Base-by-base conservation (phyloP, 2,113 vertebrate species). In the Lichenostomus cassidix region DNA sequence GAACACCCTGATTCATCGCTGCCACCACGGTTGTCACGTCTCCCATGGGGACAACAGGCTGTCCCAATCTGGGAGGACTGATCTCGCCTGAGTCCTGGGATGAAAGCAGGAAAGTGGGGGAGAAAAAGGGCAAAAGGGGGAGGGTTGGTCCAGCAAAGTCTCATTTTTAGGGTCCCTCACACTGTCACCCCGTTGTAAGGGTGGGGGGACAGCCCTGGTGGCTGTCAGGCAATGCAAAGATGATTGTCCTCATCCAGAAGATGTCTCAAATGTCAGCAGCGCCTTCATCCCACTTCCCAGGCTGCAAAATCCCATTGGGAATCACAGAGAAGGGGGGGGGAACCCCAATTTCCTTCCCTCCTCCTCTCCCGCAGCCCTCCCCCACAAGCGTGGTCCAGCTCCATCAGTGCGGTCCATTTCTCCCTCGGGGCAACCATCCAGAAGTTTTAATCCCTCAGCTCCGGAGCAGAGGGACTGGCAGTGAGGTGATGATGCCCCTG, bases 191-290 rank as follows among this genome's bases (percentile, higher is more conserved):
- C 33, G 3, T 3, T 75, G 17, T 27, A 17, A 33, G 67, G 56
- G 29, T 2, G 11, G 8, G 44, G 42, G 73, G 37, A 64, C 67
- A 46, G 12, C 44, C 15, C 33, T 7, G 44, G 20, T 3, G 82
- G 6, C 42, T 5, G 52, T 25, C 35, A 16, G 37, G 47, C 35
- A 55, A 39, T 2, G 31, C 0, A 3, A 41, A 8, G 42, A 18
- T 3, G 49, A 27, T 37, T 25, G 11, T 16, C 58, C 22, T 46
- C 35, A 41, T 49, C 71, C 82, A 39, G 33, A 60, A n/a, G 71
- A 49, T 4, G 71, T 31, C 59, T 31, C 9, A 2, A 49, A 24
- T 0, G 3, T 7, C 44, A 25, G 23, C 15, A 5, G 28, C 0
- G 3, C 24, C 62, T 79, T 65, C 77, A 55, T 35, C 41, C 39